Base-by-base conservation (phyloP, 2,888 invertebrate species). In the Apotomis capreana region DNA sequence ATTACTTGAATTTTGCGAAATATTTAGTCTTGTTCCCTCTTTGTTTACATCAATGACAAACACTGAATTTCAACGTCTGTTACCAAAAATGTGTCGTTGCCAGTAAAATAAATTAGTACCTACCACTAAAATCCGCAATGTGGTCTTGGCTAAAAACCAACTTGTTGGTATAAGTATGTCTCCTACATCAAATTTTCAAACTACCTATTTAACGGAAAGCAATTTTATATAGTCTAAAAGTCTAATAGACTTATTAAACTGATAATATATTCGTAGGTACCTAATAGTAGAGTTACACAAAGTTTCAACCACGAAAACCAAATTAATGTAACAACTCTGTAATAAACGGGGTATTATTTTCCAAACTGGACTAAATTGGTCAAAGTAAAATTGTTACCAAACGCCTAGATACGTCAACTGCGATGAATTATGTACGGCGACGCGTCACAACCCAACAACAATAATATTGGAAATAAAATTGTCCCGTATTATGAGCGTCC, bases 381-480 rank as follows among this genome's bases (percentile, higher is more conserved):
- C 84, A 84, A 81, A 84, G 84, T 83, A 83, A 75, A 85, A 85
- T 81, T 80, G 83, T 85, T 83, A 83, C 81, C 82, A 80, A 83
- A 83, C 80, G 79, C 83, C 81, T 77, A 77, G 55, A 77, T 82
- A 83, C 84, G 78, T 81, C 84, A 82, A 83, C 81, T 84, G 81
- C 80, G 80, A 78, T 85, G 84, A 85, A 88, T 88, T 87, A 89
- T 88, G 87, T 84, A 82, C 78, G 79, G 81, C 61, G n/a, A n/a
- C 60, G 81, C 77, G 80, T 84, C 90, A 88, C 86, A 88, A 85
- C 88, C 81, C 83, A 87, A 84, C 87, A 88, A 90, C 88, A 90
- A 91, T 89, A 85, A n/a, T n/a, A n/a, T n/a, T n/a, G 84, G 84
- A 86, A 87, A 83, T 88, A 89, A 85, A 92, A 90, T 88, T 89